Conservation (phyloP, 2,888 invertebrate genomes). For the Scaptomyza reducta region DNA sequence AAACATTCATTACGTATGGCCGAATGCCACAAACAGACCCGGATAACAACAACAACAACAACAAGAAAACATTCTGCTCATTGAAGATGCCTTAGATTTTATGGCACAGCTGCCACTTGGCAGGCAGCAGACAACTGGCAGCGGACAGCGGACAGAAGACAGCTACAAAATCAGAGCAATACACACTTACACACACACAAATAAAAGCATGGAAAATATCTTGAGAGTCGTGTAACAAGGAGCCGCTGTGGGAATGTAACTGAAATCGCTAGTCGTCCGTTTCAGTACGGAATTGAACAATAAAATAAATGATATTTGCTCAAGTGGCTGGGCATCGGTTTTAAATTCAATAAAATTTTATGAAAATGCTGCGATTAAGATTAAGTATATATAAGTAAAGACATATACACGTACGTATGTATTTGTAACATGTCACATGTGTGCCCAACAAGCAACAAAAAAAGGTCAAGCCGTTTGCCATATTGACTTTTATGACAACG, state of each 20-base stretch:
- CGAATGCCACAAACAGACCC: conserved; percentile 76
- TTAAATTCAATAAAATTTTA: conserved; percentile 81
- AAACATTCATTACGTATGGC: conserved; percentile 77
- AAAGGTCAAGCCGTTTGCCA: conserved; percentile 70
- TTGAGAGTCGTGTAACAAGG: conserved; percentile 45
- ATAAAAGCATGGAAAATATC: conserved; percentile 26
- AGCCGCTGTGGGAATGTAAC: conserved; percentile 53
- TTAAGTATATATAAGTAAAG: conserved; percentile 39
- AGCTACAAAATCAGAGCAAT: conserved; percentile 69
- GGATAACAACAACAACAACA: conserved; percentile 48
- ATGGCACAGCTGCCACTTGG: conserved; percentile 76
- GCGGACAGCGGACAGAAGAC: conserved; percentile 41
- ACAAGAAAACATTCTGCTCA: conserved; percentile 19
- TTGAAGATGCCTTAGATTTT: conserved; percentile 62
- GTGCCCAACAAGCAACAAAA: conserved; percentile 19
- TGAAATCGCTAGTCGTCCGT: conserved; percentile 57
- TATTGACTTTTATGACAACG: conserved; percentile 76
- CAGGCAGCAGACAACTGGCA: conserved; percentile 1
- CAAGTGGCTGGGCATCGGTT: conserved; percentile 69
- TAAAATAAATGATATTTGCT: conserved; percentile 80
- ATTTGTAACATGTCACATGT: conserved; percentile 30
- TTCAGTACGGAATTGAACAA: conserved; percentile 76
- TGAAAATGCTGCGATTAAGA: conserved; percentile 76
- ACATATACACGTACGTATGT: background rate
- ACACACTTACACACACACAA: conserved; percentile 23